Evolutionary conservation across 2,797 vertebrate species (phyloP).

Genomic region (Cyprinodon diabolis): DNA sequence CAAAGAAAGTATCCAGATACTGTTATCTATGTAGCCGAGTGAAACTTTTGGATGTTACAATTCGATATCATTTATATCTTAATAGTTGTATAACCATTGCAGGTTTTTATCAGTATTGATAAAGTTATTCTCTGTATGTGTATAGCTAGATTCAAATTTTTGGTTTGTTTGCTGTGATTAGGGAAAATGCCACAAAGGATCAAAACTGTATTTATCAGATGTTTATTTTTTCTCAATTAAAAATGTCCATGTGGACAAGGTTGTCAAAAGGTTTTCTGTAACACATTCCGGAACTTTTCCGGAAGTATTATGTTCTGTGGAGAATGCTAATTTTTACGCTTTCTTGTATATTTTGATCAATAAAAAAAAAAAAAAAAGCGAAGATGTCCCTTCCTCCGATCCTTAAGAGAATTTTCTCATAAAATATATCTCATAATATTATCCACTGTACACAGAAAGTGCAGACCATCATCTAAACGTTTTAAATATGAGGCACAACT

Average conservation of each 20-base stretch:
- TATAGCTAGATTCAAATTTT: background rate
- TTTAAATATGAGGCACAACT: background rate
- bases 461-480: background rate
- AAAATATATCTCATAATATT: background rate
- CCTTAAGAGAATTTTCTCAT: background rate
- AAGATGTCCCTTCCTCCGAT: too few species aligned
- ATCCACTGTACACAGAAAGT: background rate
- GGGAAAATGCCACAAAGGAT: background rate
- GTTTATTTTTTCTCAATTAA: background rate
- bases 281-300: background rate
- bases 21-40: constrained; percentile 8
- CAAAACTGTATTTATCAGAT: background rate
- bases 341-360: too few species aligned
- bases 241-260: background rate
- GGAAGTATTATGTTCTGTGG: background rate
- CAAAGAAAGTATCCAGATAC: constrained; percentile 6
- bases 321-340: too few species aligned
- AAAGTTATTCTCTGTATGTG: constrained; percentile 5
- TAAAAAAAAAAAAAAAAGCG: too few species aligned
- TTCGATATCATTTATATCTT: constrained; percentile 32
- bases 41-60: too few species aligned
- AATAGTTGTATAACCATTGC: constrained; percentile 16
- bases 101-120: constrained; percentile 17
- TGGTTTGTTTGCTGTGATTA: background rate
- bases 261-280: background rate